phyloP scores from a whole-genome alignment of 1,140 invertebrate genomes.

The Bombus picipes region DNA sequence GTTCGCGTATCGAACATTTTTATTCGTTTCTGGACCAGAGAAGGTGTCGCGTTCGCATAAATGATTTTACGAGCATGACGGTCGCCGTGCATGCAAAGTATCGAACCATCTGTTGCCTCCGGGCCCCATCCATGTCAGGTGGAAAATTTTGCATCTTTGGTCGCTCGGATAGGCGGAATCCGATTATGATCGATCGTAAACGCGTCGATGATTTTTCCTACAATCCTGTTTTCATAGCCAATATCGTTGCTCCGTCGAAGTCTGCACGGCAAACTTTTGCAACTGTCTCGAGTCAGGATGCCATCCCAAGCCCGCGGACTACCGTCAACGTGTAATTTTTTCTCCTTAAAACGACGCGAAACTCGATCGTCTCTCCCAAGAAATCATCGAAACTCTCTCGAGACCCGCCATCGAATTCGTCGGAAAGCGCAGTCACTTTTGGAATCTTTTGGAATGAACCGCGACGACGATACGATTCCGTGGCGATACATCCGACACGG shows the following conservation, averaged over 20 bases:
- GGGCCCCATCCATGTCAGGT: conserved; percentile 13
- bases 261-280: not conserved
- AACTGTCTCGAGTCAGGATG: too few species aligned
- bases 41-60: conserved; percentile 24
- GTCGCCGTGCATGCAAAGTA: conserved; percentile 23
- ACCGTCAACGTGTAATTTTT: too few species aligned
- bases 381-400: too few species aligned
- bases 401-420: too few species aligned
- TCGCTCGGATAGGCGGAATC: not conserved
- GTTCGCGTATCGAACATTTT: conserved; percentile 11
- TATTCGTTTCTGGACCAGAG: not conserved
- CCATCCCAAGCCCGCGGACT: fast-evolving
- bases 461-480: not conserved
- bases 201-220: conserved; percentile 15
- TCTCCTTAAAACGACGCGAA: too few species aligned
- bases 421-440: not conserved
- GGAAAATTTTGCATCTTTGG: conserved; percentile 41
- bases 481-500: conserved; percentile 25
- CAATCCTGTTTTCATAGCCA: not conserved
- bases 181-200: conserved; percentile 23
- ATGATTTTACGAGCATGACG: conserved; percentile 32
- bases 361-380: too few species aligned
- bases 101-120: conserved; percentile 35
- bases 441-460: too few species aligned
- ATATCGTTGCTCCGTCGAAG: not conserved